Evolutionary conservation across 2,797 vertebrate species (phyloP).

Genomic region (Sebastolobus altivelis): DNA sequence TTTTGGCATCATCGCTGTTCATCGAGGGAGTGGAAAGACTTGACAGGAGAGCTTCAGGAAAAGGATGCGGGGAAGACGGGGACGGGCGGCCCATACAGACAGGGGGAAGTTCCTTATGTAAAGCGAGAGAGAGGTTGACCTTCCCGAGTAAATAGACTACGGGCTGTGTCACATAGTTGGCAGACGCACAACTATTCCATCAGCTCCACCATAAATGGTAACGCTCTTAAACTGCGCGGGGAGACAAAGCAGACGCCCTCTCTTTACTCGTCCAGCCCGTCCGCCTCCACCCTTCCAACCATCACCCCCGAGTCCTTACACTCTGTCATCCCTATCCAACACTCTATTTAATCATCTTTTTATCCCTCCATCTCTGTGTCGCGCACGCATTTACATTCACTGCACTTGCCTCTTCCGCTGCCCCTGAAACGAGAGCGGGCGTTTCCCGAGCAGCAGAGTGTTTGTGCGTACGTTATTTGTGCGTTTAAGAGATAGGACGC

Average conservation of each 20-base stretch:
- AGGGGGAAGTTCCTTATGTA: slow-evolving; percentile 47
- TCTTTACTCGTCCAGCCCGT: slow-evolving; percentile 37
- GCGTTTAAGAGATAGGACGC: slow-evolving; percentile 45
- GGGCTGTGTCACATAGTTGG: slow-evolving; percentile 79
- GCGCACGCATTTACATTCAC: slow-evolving; percentile 10
- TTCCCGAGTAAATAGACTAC: slow-evolving; percentile 70
- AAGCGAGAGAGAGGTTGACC: slow-evolving; percentile 62
- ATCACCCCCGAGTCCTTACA: slow-evolving; percentile 41
- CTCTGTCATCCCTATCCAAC: slow-evolving; percentile 53
- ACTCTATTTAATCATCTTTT: slow-evolving; percentile 60
- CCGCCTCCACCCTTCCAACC: slow-evolving; percentile 48
- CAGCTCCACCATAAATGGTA: slow-evolving; percentile 85
- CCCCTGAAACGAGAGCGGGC: not conserved
- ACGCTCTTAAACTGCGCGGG: slow-evolving; percentile 67
- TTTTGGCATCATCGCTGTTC: not conserved
- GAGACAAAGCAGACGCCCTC: slow-evolving; percentile 76
- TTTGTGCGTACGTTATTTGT: slow-evolving; percentile 27
- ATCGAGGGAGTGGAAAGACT: not conserved
- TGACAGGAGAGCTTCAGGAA: slow-evolving; percentile 17
- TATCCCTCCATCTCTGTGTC: slow-evolving; percentile 31
- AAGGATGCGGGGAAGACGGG: slow-evolving; percentile 20
- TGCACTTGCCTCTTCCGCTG: not conserved
- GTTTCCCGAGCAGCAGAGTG: not conserved
- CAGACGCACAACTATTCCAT: slow-evolving; percentile 80
- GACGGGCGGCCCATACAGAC: not conserved